These are phyloP conservation scores for Pachydiplax longipennis DNA, from an alignment of 2,888 invertebrate species.

Conservation along the genomic window DNA sequence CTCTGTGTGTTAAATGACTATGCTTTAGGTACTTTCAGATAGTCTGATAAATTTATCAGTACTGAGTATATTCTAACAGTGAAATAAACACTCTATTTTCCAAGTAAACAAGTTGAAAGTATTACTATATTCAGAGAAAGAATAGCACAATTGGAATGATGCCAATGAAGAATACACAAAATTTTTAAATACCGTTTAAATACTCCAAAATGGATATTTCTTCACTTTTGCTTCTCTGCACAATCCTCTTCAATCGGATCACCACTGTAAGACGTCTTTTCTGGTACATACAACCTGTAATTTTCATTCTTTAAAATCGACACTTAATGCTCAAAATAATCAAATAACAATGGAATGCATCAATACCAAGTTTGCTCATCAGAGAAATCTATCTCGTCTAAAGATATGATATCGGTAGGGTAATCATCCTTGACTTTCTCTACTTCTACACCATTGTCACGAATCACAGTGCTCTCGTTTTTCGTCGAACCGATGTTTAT, in stretches of 20 bases:
- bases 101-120: too few relatives aligned
- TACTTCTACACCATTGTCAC: neutral
- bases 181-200: too few relatives aligned
- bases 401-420: neutral
- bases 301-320: neutral
- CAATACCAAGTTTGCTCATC: conserved; percentile 19
- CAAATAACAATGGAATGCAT: neutral
- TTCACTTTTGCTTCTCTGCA: neutral
- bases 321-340: neutral
- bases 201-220: neutral
- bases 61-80: too few relatives aligned
- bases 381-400: neutral
- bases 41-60: too few relatives aligned
- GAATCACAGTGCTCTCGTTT: neutral
- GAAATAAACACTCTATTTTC: too few relatives aligned
- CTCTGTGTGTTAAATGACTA: too few relatives aligned
- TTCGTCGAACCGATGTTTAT: neutral
- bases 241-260: neutral
- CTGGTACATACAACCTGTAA: conserved; percentile 11
- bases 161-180: too few relatives aligned
- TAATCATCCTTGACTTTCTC: neutral
- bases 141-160: too few relatives aligned
- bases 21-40: too few relatives aligned
- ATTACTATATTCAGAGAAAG: too few relatives aligned
- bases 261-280: neutral